Evolutionary conservation across 2,113 vertebrate species (phyloP), one percentile per base, ranked within the genome.

Genomic region (Cervus canadensis): DNA sequence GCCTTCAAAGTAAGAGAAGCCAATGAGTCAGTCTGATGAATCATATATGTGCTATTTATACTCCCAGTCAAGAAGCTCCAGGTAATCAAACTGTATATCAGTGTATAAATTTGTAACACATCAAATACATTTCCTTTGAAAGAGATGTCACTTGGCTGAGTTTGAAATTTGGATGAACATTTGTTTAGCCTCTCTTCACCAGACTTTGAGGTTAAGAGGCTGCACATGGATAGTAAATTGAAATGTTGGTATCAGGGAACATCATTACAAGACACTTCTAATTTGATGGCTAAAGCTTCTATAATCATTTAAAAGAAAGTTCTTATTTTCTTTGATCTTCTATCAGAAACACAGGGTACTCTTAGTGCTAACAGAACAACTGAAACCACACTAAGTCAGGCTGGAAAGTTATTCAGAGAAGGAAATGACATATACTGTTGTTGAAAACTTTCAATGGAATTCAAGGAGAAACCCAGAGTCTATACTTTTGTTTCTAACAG

Each of bases 401-500:
- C 26, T 54, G 3, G 60, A 95, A 96, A 88, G 52, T 17, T 82
- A 40, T 93, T 78, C 21, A 59, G 40, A 43, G 26, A 74, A 83
- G 89, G 11, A 89, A 96, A 82, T 86, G 43, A n/a, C 36, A 60
- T 86, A 15, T 81, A 76, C 23, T 33, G n/a, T 64, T 76, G 94
- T 84, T 67, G 43, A 59, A 83, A 93, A n/a, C 12, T 79, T 88
- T 93, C 87, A 83, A 30, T 87, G n/a, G 6, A 62, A 97, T 64
- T 96, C 79, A 59, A 50, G 48, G 36, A 91, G 67, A 88, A 95
- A 94, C 40, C 9, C 3, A 52, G 48, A 94, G 78, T n/a, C 28
- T 93, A 14, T 95, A 23, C 43, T 93, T 97, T 97, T 98, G 60
- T 95, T 93, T 78, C 93, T 89, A 3, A 13, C 98, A 99, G 99